phyloP scores from a whole-genome alignment of 2,888 invertebrate genomes.

The Tetheella fluctuosa region DNA sequence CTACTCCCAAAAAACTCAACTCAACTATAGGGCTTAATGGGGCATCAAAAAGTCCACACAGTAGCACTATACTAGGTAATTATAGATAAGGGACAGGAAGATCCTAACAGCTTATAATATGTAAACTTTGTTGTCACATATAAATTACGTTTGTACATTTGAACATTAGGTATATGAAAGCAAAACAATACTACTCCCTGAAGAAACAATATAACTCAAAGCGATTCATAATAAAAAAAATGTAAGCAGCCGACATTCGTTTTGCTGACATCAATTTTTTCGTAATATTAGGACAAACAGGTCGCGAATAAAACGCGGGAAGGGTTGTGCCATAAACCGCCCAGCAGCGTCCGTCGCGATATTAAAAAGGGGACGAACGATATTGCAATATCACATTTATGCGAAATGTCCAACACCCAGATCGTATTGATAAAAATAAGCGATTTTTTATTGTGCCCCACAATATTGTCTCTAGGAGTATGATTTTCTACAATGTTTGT shows the following conservation, averaged over 20 bases:
- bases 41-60: too few relatives aligned
- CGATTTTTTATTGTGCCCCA: conserved; percentile 81
- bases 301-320: conserved; percentile 82
- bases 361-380: conserved; percentile 84
- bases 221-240: conserved; percentile 45
- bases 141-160: neutral
- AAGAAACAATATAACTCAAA: conserved; percentile 10
- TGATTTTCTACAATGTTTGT: conserved; percentile 51
- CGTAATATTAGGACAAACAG: conserved; percentile 84
- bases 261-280: conserved; percentile 81
- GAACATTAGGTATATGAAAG: too few relatives aligned
- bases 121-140: neutral
- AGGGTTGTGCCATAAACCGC: conserved; percentile 83
- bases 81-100: too few relatives aligned
- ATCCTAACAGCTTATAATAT: too few relatives aligned
- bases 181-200: neutral
- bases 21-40: too few relatives aligned
- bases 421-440: conserved; percentile 85
- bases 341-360: conserved; percentile 81
- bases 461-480: conserved; percentile 57
- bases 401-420: conserved; percentile 83
- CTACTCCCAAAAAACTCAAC: too few relatives aligned
- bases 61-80: too few relatives aligned
- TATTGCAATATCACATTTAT: conserved; percentile 85
- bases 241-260: conserved; percentile 62